Base-by-base conservation (phyloP, 2,797 vertebrate species). In the Enteromius treurensis region DNA sequence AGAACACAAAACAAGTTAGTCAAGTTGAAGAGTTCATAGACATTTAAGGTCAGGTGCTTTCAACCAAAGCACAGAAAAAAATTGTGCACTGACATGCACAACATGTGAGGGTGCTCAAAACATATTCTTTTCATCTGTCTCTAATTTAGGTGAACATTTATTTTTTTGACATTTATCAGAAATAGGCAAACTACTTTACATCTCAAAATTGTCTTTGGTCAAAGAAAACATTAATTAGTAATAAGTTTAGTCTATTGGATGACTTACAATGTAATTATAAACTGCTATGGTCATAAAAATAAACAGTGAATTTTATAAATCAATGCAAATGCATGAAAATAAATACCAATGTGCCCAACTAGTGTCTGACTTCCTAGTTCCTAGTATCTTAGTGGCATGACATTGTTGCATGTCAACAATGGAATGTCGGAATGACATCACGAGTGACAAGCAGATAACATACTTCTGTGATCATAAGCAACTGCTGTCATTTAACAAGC, bases 381-480 rank as follows among this genome's bases (percentile, higher is more conserved):
- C 10, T 34, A 2, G 3, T 1, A 13, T 62, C 26, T 34, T 14
- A 8, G 23, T 32, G 40, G 19, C 64, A 55, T 64, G 26, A 64
- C 14, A 17, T 17, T 32, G 2, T 64, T 7, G 13, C 23, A 68
- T 49, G 77, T 51, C 47, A 68, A 8, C 8, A 23, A 9, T 15
- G 65, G 67, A 55, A 83, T 70, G 60, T 65, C 15, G 60, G 19
- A 5, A 26, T 83, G 82, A 83, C 82, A 49, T 83, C 40, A 83
- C 75, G 5, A 14, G 17, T 21, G 23, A 3, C 19, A 5, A 26
- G 21, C 10, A 70, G 70, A 80, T 83, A 80, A 80, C 14, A 6
- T n/a, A 55, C 34, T 23, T 11, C 40, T 23, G 71, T 5, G 45
- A 32, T 76, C 21, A 73, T 34, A 60, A 74, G 32, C 68, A 45